Evolutionary conservation across 2,888 invertebrate species (phyloP), one percentile per base, ranked within the genome.

Genomic region (Iphiclides podalirius): DNA sequence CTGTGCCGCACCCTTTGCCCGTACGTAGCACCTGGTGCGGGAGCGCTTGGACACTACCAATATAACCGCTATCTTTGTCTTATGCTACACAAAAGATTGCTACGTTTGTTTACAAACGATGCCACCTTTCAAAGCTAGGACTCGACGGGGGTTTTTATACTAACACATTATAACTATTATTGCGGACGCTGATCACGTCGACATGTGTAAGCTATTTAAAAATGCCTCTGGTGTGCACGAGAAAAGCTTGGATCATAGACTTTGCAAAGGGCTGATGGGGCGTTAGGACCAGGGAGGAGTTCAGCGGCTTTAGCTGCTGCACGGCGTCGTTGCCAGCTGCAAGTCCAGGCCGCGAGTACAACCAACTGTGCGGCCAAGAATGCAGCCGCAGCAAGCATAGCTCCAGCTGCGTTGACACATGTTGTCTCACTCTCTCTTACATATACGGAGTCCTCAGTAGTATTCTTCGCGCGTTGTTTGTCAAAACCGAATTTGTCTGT

Each of bases 401-500:
- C 91, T 61, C 96, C 96, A 62, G 92, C 91, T 66, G 94, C 89
- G 76, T 95, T 95, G 57, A 95, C 91, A 81, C 95, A 95, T 52
- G 93, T 86, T 63, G 78, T 76, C 37, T 85, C 82, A 57, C 90
- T 91, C 74, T 90, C 92, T 57, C 93, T 90, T 58, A 94, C 90
- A 85, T 92, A 95, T 42, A 94, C 91, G 38, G 94, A 92, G 77
- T 95, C 94, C 67, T 92, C 92, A 60, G 92, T 91, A 52, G 90
- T 83, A 66, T 91, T 91, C 72, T 89, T 90, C 45, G 92, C 91
- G 54, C 91, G 91, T 64, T 91, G 91, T 68, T 92, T 92, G 66
- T 95, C 94, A 80, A 95, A 96, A 31, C 95, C 95, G 78, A 96
- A 97, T 78, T 96, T 96, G 86, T 97, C 97, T 26, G 95, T 96